A percentile compares a stretch with the other conserved stretches of the same genome.
Conservation (phyloP, 1,140 invertebrate genomes). For the Tetramorium simillimum region DNA sequence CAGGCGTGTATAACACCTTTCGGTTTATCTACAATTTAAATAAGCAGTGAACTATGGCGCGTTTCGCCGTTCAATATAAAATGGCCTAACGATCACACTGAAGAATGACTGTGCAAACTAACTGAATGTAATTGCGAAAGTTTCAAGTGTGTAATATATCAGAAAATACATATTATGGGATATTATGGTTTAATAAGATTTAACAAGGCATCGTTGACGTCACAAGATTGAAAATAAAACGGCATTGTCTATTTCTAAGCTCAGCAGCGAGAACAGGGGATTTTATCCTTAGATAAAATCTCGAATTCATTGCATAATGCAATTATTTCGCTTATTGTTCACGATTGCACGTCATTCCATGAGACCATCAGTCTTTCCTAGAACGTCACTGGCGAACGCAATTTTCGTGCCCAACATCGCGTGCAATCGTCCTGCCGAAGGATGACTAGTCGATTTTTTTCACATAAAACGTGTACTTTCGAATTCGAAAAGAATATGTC, state of each 20-base stretch:
- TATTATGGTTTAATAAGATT: slow-evolving; percentile 17
- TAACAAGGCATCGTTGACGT: slow-evolving; percentile 1
- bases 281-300: slow-evolving; percentile 61
- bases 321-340: slow-evolving; percentile 42
- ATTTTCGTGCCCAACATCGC: slow-evolving; percentile 56
- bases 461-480: slow-evolving; percentile 37
- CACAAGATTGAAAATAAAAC: background rate
- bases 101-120: background rate
- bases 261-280: slow-evolving; percentile 31
- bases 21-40: background rate
- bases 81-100: background rate
- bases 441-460: slow-evolving; percentile 55
- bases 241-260: background rate
- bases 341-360: slow-evolving; percentile 48
- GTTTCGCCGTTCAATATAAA: background rate
- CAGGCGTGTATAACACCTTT: background rate
- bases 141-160: background rate
- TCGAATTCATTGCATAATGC: slow-evolving; percentile 45
- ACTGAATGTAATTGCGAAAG: background rate
- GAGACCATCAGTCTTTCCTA: slow-evolving; percentile 41
- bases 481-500: slow-evolving; percentile 53
- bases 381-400: slow-evolving; percentile 39
- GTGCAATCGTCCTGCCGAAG: slow-evolving; percentile 55
- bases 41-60: background rate
- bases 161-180: slow-evolving; percentile 24